Base-by-base conservation (phyloP, 2,113 vertebrate genomes). In the Apaloderma vittatum region DNA sequence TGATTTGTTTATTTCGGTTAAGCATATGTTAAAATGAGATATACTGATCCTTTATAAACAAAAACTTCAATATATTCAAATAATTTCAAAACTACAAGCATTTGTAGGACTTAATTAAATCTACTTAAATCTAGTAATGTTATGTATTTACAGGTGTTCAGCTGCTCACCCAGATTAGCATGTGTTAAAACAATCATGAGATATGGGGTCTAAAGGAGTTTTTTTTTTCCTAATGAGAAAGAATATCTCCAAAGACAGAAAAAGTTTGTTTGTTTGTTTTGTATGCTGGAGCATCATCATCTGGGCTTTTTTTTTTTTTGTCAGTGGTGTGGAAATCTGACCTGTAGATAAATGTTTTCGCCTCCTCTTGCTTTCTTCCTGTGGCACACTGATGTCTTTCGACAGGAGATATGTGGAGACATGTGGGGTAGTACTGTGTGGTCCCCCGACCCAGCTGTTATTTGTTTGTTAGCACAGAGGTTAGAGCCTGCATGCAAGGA, bases 401-500 rank as follows among this genome's bases (percentile, higher is more conserved):
- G 34, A 10, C 0, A 37, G 43, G 1, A 2, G 0, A 14, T 0
- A 0, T 32, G 40, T 73, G 19, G 34, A 61, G 26, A 6, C 27
- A 1, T 3, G 19, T 24, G 32, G 19, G 12, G 20, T 15, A n/a
- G 45, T 7, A 52, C 19, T 49, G 43, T 30, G 57, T 29, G 12
- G 9, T 34, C 1, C 36, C 13, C 11, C 22, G 48, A 8, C 2
- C 18, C 48, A 62, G 52, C 15, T 79, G 43, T 67, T 43, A 15
- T 12, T 27, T 73, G 27, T 62, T 40, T 29, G 18, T 6, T 6
- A 30, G 40, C 48, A 40, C 59, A 45, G 55, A 78, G 32, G 11
- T 5, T 17, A 23, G 36, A 18, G 4, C 19, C 58, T 37, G 17
- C 48, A 14, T 16, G 45, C 37, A 55, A 52, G 7, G 55, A 6